These are phyloP conservation scores for Calidris pygmaea DNA, from an alignment of 2,113 vertebrate genomes.

Conservation along the genomic window DNA sequence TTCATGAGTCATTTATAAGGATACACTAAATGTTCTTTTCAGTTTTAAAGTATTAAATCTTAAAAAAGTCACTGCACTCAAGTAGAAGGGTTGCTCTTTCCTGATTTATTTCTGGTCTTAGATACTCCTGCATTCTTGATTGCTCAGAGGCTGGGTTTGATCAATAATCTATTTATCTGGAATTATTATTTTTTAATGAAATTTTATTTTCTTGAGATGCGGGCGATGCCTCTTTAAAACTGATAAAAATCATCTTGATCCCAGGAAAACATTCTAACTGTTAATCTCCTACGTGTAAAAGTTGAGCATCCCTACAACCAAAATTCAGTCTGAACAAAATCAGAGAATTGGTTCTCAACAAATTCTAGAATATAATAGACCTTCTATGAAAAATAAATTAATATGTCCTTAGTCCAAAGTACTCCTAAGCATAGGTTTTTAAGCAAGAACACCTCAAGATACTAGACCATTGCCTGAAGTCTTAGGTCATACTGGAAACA, in stretches of 20 bases:
- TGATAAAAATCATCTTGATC: neutral
- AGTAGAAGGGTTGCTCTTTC: neutral
- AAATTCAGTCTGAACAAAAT: neutral
- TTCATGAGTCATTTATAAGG: neutral
- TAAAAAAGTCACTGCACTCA: neutral
- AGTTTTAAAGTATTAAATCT: neutral
- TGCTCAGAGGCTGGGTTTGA: neutral
- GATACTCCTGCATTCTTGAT: neutral
- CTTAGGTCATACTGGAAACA: neutral
- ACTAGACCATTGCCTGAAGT: neutral
- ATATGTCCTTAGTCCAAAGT: neutral
- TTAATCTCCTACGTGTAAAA: neutral
- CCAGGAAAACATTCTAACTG: neutral
- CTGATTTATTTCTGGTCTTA: neutral
- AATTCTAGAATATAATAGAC: neutral
- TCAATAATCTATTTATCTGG: neutral
- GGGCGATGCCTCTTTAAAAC: neutral
- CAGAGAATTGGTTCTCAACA: neutral
- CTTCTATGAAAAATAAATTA: neutral
- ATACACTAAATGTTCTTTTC: neutral
- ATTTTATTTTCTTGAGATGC: neutral
- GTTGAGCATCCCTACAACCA: neutral
- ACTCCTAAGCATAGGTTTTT: neutral
- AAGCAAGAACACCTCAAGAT: neutral
- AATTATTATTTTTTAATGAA: neutral